Base-by-base conservation (phyloP, 2,888 invertebrate species). In the Aphodius granarius region DNA sequence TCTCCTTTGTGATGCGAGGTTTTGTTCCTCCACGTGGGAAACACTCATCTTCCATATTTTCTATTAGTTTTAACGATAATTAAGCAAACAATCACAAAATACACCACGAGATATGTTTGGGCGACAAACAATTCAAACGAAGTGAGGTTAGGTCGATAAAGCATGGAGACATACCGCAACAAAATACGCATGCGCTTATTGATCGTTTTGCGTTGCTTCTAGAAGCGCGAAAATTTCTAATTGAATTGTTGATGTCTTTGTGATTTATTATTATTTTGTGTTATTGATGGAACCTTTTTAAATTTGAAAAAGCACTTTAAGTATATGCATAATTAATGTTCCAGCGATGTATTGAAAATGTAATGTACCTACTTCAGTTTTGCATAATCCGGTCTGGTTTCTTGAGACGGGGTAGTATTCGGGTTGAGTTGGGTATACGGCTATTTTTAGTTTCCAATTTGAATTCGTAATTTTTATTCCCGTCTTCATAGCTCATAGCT, bases 21-120 rank as follows among this genome's bases (percentile, higher is more conserved):
- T 89, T 89, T 81, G 87, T 89, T 9, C 90, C 90, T 72, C 90
- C 90, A 75, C 91, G 88, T 15, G 91, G 91, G 84, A 90, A 91
- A 82, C 89, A 89, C 82, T 90, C 89, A 81, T 90, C 90, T 71
- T 86, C 86, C 64, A 74, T 74, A 63, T 74, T 73, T 22, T 18
- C 19, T 63, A 20, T 16, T 70, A 70, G 3, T 15, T 2, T 19
- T 21, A 20, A 16, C 66, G n/a, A 65, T 66, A 66, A 21, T 66
- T 5, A 66, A 43, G 9, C 13, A 13, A 1, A 43, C 43, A 43
- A 43, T 43, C 43, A 43, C 43, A 9, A 43, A 43, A 43, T 43
- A 43, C 43, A 13, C 6, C 9, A 43, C 43, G 43, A 43, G 43
- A 43, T n/a, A 43, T 13, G 43, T 0, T 43, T 6, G 13, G 4